These are phyloP conservation scores for Drosophila asahinai DNA, from an alignment of 1,140 invertebrate species.

Conservation along the genomic window DNA sequence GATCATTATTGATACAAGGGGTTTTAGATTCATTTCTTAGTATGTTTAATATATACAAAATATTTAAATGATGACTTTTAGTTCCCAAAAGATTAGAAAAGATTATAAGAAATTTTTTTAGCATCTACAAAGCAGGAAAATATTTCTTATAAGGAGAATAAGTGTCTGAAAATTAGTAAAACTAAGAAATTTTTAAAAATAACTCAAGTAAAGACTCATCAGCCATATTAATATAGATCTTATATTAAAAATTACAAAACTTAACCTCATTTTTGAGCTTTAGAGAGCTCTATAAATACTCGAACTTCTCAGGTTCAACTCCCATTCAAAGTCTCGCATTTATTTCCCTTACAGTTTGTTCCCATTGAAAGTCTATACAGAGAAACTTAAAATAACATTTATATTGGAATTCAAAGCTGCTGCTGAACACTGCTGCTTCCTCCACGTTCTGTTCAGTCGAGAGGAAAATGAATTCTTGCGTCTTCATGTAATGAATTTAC, in stretches of 20 bases:
- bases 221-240: neutral
- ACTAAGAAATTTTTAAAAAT: neutral
- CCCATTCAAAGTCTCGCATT: neutral
- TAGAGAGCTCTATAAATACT: neutral
- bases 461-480: constrained; percentile 10
- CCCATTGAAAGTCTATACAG: constrained; percentile 9
- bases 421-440: too few species aligned
- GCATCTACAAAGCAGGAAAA: neutral
- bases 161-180: too few species aligned
- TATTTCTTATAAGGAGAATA: too few species aligned
- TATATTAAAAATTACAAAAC: neutral
- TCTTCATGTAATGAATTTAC: constrained; percentile 19
- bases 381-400: constrained; percentile 21
- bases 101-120: neutral
- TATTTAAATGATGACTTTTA: too few species aligned
- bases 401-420: constrained; percentile 6
- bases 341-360: constrained; percentile 3
- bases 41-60: neutral
- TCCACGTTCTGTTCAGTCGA: neutral
- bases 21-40: neutral
- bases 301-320: neutral
- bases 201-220: too few species aligned
- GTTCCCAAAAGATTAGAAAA: neutral
- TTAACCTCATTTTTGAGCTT: neutral
- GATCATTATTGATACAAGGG: neutral